phyloP scores from a whole-genome alignment of 2,113 vertebrate species.

The Equus przewalskii region DNA sequence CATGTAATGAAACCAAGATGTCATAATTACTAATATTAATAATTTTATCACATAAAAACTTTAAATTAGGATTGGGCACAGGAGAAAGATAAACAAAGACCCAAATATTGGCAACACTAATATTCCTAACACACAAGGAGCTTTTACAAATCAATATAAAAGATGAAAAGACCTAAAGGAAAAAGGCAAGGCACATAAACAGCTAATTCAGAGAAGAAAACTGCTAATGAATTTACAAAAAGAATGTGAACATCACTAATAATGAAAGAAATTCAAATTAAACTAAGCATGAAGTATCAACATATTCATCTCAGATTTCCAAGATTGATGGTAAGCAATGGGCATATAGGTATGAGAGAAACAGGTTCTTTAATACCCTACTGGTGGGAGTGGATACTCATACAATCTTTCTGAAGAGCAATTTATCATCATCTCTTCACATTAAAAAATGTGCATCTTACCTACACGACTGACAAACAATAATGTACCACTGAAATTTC shows the following conservation, averaged over 20 bases:
- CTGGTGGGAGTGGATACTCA: not conserved
- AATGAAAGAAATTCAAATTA: constrained; percentile 12
- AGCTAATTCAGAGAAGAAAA: not conserved
- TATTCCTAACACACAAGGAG: not conserved
- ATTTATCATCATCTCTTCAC: not conserved
- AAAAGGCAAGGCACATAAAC: not conserved
- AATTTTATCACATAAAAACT: not conserved
- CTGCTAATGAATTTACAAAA: not conserved
- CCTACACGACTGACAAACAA: too few relatives aligned
- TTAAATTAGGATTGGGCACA: not conserved
- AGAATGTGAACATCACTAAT: not conserved
- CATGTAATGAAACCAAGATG: not conserved
- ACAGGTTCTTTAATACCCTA: not conserved
- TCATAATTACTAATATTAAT: not conserved
- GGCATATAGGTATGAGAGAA: not conserved
- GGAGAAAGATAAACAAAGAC: not conserved
- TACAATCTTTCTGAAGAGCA: not conserved
- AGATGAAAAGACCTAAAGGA: not conserved
- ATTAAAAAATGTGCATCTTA: not conserved
- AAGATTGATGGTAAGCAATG: not conserved
- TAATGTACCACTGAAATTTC: too few relatives aligned
- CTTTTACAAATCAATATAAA: constrained; percentile 1
- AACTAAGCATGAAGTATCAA: not conserved
- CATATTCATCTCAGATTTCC: not conserved
- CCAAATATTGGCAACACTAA: not conserved